Percentiles rank a stretch among this genome's conserved stretches.
These are phyloP conservation scores for Xanthia icteritia DNA, from an alignment of 2,888 invertebrate genomes.

Conservation along the genomic window DNA sequence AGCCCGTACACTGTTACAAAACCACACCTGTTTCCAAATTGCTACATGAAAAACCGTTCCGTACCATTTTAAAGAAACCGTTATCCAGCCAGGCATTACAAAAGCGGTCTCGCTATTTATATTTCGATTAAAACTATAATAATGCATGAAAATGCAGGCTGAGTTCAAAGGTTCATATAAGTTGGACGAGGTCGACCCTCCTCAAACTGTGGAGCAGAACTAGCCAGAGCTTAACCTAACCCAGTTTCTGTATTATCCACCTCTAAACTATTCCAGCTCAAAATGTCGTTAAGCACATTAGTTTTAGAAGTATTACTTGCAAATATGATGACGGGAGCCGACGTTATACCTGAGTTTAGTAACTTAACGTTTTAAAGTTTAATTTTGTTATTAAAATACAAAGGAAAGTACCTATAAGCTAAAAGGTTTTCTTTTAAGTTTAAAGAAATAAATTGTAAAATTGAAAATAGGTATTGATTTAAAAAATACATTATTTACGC, in stretches of 20 bases:
- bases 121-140: slow-evolving; percentile 64
- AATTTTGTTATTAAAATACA: not conserved
- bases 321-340: slow-evolving; percentile 42
- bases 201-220: slow-evolving; percentile 74
- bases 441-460: not conserved
- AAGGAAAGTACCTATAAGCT: not conserved
- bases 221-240: slow-evolving; percentile 72
- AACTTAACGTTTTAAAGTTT: slow-evolving; percentile 1
- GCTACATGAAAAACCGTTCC: not conserved
- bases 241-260: slow-evolving; percentile 70
- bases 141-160: slow-evolving; percentile 71
- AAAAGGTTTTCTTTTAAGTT: not conserved
- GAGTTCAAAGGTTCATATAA: slow-evolving; percentile 75
- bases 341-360: slow-evolving; percentile 17
- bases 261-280: slow-evolving; percentile 71
- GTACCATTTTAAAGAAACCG: not conserved
- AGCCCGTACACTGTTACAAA: not conserved
- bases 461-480: not conserved
- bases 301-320: slow-evolving; percentile 57
- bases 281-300: slow-evolving; percentile 68
- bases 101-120: slow-evolving; percentile 37
- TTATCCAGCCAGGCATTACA: not conserved
- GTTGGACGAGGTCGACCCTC: slow-evolving; percentile 76
- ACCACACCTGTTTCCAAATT: slow-evolving; percentile 20
- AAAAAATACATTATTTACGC: not conserved